phyloP scores from a whole-genome alignment of 2,888 invertebrate species.

The Trichogramma evanescens region DNA sequence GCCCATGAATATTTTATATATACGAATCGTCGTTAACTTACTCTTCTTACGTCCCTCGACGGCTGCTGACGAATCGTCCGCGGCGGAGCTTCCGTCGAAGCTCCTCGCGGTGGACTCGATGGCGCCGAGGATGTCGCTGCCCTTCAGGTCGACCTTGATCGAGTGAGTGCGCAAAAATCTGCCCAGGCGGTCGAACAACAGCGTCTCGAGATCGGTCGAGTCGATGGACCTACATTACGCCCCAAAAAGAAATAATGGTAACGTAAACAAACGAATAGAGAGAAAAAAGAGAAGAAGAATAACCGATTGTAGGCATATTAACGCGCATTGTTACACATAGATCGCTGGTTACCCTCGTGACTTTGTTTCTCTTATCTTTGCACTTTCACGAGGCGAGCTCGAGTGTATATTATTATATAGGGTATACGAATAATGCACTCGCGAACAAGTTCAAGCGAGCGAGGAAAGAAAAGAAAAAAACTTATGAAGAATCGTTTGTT shows the following conservation, averaged over 20 bases:
- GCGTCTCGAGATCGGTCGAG: slow-evolving; percentile 53
- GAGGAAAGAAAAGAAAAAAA: no score
- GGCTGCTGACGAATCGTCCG: slow-evolving; percentile 48
- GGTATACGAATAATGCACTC: no score
- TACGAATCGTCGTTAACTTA: slow-evolving; percentile 45
- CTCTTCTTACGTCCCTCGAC: slow-evolving; percentile 73
- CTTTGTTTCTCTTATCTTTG: no score
- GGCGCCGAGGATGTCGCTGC: slow-evolving; percentile 73
- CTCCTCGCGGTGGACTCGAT: slow-evolving; percentile 75
- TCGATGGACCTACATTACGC: slow-evolving; percentile 40
- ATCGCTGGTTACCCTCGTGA: no score
- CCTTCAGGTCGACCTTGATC: slow-evolving; percentile 76
- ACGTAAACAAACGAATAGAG: not conserved
- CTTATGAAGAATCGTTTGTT: no score
- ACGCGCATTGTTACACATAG: no score
- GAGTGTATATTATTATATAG: no score
- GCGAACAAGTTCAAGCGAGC: no score
- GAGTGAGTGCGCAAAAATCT: slow-evolving; percentile 74
- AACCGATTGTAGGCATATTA: not conserved
- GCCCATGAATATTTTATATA: no score
- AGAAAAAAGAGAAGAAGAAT: no score
- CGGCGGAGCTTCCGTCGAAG: slow-evolving; percentile 65
- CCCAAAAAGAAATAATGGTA: not conserved
- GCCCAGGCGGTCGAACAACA: slow-evolving; percentile 63
- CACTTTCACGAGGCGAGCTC: no score